Evolutionary conservation across 2,888 invertebrate species (phyloP).

Genomic region (Caenorhabditis afra): DNA sequence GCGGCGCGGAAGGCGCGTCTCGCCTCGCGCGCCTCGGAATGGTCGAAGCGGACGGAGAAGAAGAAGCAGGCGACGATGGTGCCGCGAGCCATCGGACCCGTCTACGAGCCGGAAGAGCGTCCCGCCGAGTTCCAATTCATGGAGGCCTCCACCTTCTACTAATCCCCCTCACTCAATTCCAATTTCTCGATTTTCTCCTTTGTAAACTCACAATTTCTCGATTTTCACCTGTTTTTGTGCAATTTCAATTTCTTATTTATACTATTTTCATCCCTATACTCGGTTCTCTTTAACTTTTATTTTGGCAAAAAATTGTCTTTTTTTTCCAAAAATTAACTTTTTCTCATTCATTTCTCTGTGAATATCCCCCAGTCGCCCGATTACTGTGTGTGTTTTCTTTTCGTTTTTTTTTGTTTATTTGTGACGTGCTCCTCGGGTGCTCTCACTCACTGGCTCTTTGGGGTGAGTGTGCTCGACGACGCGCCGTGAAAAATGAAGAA

Average conservation of each 20-base stretch:
- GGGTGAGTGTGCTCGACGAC: no score
- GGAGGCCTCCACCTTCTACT: slow-evolving; percentile 22
- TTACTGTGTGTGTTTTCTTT: background rate
- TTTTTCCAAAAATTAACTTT: no score
- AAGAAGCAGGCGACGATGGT: slow-evolving; percentile 64
- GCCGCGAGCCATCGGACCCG: slow-evolving; percentile 59
- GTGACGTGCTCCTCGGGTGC: no score
- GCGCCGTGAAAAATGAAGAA: slow-evolving; percentile 9
- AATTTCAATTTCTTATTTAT: background rate
- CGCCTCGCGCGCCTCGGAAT: slow-evolving; percentile 55
- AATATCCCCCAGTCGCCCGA: background rate
- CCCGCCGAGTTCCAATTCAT: slow-evolving; percentile 23
- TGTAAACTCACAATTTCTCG: background rate
- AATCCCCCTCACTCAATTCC: background rate
- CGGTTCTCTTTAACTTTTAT: background rate
- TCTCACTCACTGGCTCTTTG: no score
- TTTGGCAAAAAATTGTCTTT: no score
- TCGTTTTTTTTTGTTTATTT: no score
- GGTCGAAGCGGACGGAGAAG: slow-evolving; percentile 66
- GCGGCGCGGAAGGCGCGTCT: slow-evolving; percentile 72
- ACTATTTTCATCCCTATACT: background rate
- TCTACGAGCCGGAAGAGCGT: slow-evolving; percentile 3
- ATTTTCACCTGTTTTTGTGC: background rate
- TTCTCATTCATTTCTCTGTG: background rate
- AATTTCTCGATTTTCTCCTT: background rate